Base-by-base conservation (phyloP, 2,888 invertebrate genomes). In the Dicranocentrus wangi region DNA sequence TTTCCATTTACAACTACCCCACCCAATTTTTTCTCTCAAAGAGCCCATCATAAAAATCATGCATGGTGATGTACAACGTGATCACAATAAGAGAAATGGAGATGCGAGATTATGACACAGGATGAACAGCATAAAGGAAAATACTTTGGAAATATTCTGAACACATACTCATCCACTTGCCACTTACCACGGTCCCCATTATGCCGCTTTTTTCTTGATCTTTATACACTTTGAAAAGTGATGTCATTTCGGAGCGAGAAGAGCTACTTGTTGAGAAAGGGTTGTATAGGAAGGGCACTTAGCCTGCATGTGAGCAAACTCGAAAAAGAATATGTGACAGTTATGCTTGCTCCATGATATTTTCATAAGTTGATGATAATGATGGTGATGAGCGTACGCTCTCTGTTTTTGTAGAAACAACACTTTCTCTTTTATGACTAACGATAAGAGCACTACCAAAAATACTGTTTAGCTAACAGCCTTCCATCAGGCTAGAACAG, bases 191-290 rank as follows among this genome's bases (percentile, higher is more conserved):
- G 5, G 8, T 17, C 47, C 47, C 32, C 32, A n/a, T 32, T 32
- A 10, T 32, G 32, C 32, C 32, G 10, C 32, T 32, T 32, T 7
- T 32, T 32, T 32, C 10, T 32, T 47, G 5, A 47, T 47, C 47
- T 47, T 47, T 47, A 47, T 15, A n/a, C 47, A n/a, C n/a, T 47
- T 17, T 47, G 47, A 17, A 27, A 51, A 66, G 68, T 60, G 27
- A 58, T 70, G 53, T 10, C 25, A 43, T 19, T 25, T 10, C n/a
- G 51, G 25, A 17, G 17, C 21, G 65, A 68, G 43, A 25, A 39
- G 21, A 66, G 39, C 61, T 63, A 72, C 63, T 70, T 70, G 70
- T 70, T 70, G 70, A 66, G 43, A 43, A n/a, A 23, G 39, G 68
- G 27, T 66, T 66, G 17, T 39, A 17, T n/a, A 55, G 23, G 21